These are phyloP conservation scores for Pocillopora damicornis DNA, from an alignment of 64 coral and sea anemone species.

Conservation along the genomic window DNA sequence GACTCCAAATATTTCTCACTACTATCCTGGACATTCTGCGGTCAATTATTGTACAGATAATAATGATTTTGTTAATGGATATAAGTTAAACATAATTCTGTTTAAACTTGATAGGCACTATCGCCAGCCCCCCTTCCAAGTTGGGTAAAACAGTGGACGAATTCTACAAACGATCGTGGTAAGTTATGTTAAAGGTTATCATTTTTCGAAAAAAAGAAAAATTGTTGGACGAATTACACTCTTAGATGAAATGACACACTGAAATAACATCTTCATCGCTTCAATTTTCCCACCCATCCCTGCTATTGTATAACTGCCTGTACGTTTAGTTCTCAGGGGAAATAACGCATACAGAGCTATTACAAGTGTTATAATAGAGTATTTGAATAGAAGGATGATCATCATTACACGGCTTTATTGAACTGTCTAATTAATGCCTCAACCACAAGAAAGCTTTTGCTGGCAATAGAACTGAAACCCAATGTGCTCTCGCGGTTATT, in stretches of 20 bases:
- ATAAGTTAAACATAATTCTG: too few relatives aligned
- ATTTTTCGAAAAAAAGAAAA: not conserved
- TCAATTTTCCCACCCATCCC: not conserved
- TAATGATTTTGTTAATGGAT: too few relatives aligned
- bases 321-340: not conserved
- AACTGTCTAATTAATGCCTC: not conserved
- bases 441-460: not conserved
- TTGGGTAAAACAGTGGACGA: conserved; percentile 37
- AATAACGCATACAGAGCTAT: not conserved
- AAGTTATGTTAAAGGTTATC: not conserved
- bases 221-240: too few relatives aligned
- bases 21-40: too few relatives aligned
- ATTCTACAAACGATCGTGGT: conserved; percentile 6
- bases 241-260: too few relatives aligned
- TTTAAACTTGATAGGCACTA: conserved; percentile 10
- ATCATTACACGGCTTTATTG: not conserved
- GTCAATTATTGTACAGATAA: too few relatives aligned
- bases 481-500: not conserved
- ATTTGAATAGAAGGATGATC: not conserved
- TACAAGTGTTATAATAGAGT: not conserved
- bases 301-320: not conserved
- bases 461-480: not conserved
- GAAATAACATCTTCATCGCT: too few relatives aligned
- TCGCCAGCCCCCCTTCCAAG: conserved; percentile 9
- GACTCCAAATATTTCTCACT: too few relatives aligned